Conservation (phyloP, 2,888 invertebrate species). For the Polymixis lichenea region DNA sequence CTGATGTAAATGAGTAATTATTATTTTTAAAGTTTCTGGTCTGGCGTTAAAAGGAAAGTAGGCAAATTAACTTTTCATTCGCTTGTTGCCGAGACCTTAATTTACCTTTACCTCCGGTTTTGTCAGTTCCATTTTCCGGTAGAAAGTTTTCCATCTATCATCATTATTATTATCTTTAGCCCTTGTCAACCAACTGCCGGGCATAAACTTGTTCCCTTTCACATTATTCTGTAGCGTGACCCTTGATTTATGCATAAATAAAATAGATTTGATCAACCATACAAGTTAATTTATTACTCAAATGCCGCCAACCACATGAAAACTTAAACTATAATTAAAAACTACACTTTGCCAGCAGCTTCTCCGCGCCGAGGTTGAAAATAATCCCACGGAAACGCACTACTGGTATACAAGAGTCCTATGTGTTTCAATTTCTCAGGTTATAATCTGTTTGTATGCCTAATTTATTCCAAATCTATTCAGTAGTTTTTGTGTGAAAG, state of each 20-base stretch:
- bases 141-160: constrained; percentile 36
- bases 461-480: too few relatives aligned
- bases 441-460: too few relatives aligned
- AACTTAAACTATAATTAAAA: not conserved
- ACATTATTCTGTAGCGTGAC: not conserved
- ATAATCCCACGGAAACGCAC: too few relatives aligned
- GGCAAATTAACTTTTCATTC: constrained; percentile 37
- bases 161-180: constrained; percentile 19
- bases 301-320: not conserved
- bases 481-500: too few relatives aligned
- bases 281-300: not conserved
- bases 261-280: not conserved
- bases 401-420: too few relatives aligned
- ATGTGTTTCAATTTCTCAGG: too few relatives aligned
- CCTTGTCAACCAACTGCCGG: constrained; percentile 13
- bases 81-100: not conserved
- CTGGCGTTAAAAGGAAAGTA: constrained; percentile 27
- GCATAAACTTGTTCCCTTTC: not conserved
- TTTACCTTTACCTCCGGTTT: constrained; percentile 13
- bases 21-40: constrained; percentile 44
- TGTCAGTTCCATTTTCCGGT: constrained; percentile 3
- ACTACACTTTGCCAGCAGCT: too few relatives aligned
- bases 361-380: too few relatives aligned
- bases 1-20: constrained; percentile 39
- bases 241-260: not conserved